Evolutionary conservation across 2,888 invertebrate genomes (phyloP).

Genomic region (Sepioteuthis lessoniana): DNA sequence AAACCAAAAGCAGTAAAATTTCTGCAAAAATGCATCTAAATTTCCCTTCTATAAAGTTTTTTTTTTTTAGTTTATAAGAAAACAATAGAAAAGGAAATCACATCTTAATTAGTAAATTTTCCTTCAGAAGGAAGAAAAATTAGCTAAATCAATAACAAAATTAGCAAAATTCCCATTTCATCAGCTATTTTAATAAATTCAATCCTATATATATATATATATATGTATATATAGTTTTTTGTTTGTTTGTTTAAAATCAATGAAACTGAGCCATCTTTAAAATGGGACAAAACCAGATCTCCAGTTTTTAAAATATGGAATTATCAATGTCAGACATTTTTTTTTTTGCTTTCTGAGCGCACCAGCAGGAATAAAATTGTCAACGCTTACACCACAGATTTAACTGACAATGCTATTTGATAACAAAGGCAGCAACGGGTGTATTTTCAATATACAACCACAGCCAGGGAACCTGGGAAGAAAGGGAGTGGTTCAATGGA

Average conservation of each 20-base stretch:
- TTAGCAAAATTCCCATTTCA: background rate
- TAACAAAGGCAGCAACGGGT: background rate
- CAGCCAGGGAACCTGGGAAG: constrained; percentile 25
- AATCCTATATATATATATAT: background rate
- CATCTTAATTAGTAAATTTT: background rate
- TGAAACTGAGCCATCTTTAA: background rate
- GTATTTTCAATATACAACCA: background rate
- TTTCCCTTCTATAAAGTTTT: too few relatives aligned
- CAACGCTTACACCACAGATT: background rate
- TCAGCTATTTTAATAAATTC: constrained; percentile 12
- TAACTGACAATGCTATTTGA: background rate
- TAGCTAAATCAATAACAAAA: background rate
- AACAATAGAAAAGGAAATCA: background rate
- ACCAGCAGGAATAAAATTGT: constrained; percentile 33
- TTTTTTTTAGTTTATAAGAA: background rate
- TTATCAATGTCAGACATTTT: background rate
- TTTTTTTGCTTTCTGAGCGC: background rate
- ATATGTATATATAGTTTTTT: too few relatives aligned
- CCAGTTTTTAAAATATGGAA: background rate
- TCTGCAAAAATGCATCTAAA: too few relatives aligned
- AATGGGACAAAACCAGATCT: background rate
- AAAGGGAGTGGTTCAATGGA: background rate
- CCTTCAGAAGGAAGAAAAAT: background rate
- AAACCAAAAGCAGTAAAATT: too few relatives aligned
- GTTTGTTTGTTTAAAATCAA: background rate